Evolutionary conservation across 2,797 vertebrate genomes (phyloP), one percentile per base, ranked within the genome.

Genomic region (Crypturellus tataupa): DNA sequence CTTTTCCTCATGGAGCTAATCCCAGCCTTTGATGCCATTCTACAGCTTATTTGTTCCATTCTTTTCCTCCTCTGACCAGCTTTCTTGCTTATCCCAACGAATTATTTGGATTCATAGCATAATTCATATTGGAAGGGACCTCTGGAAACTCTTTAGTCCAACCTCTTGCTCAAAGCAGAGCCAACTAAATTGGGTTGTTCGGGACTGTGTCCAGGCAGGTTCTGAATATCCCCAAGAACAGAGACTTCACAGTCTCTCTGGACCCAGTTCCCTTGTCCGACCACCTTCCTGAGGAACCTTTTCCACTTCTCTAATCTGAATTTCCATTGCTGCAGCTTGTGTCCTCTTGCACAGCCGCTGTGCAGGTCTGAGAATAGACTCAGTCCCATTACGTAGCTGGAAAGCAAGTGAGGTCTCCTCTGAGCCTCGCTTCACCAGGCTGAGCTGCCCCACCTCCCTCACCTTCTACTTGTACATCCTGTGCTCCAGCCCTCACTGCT

Each of bases 151-250:
- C 21, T 40, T 29, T 75, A 67, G 33, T 84, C 13, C 60, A 84
- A 8, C 53, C 15, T 70, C 5, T 25, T 89, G 25, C 51, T 93
- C 12, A 53, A 53, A 82, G 12, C 51, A 89, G n/a, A 3, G 7
- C 72, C 10, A 4, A 18, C 19, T 76, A 24, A 65, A 67, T 3
- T 18, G 40, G 20, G 6, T 63, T 92, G 12, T 12, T 5, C 7
- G 16, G 20, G 16, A 9, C 17, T 3, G 4, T 1, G 1, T 33
- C 9, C 27, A 16, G 1, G 2, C 77, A 12, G 2, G 3, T 72
- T 92, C 92, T 81, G 29, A 67, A 0, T 69, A 27, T 67, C 9
- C 84, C 11, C 16, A 46, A 27, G 37, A 8, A 46, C 76, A 20
- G 46, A 67, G 46, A 72, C 29, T 75, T 23, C 19, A 62, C 24